Base-by-base conservation (phyloP, 2,113 vertebrate species). In the Tyto alba region DNA sequence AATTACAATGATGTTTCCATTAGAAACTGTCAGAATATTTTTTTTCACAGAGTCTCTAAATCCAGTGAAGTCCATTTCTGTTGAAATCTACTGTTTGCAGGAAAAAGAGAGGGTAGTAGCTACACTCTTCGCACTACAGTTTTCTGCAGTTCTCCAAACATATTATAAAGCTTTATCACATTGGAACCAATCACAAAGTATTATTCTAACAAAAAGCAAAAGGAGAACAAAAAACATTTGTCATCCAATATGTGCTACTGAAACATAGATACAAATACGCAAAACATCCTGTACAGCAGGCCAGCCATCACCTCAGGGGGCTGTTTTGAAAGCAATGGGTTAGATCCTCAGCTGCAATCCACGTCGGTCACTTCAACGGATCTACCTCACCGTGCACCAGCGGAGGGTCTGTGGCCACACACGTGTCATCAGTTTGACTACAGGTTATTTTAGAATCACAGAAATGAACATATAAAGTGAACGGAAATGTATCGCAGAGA, bases 291-390 rank as follows among this genome's bases (percentile, higher is more conserved):
- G 56, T 80, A 74, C 26, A 68, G 55, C 53, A 90, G 84, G 74
- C 6, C 3, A 83, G 69, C 25, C 1, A 0, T 34, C 69, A 88
- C n/a, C 52, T 64, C 76, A 16, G 23, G 47, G 52, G 64, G 40
- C 73, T 79, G 57, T 22, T 88, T 29, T 3, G 29, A 92, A 81
- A 79, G 77, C 57, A 93, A 5, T 14, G 45, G 88, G 92, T 66
- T 85, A 89, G 96, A 96, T 96, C 96, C 96, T 95, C 89, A 96
- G 95, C 74, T 64, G 27, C 55, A 84, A 72, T 53, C 95, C 53
- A 72, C 22, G 81, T 55, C 72, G 59, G 72, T 89, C 88, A 93
- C 91, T 84, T 95, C 87, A 97, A 90, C 0, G 4, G 93, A 94
- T 95, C 94, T 85, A 80, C 85, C 71, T 57, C 74, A n/a, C 34